These are phyloP conservation scores for Porites lobata DNA, from an alignment of 92 coral and sea anemone genomes.

Conservation along the genomic window DNA sequence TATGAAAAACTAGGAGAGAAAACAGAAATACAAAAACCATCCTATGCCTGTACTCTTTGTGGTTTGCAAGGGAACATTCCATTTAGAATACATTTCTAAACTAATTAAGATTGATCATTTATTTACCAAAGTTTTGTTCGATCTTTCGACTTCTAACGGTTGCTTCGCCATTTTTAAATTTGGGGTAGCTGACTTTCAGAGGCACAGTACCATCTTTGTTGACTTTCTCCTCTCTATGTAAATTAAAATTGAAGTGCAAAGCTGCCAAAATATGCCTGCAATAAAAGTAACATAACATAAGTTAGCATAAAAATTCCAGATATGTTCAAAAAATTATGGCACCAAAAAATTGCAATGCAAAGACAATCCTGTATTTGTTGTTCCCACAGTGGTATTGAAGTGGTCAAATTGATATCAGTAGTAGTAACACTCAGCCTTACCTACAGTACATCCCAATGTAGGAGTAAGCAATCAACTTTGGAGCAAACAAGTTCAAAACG, in stretches of 20 bases:
- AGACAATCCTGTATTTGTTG: too few species aligned
- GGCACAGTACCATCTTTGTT: conserved; percentile 27
- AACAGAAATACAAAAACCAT: too few species aligned
- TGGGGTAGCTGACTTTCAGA: neutral
- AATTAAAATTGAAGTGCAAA: conserved; percentile 42
- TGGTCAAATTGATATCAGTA: too few species aligned
- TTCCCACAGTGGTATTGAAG: too few species aligned
- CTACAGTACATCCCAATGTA: conserved; percentile 40
- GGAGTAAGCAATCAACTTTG: conserved; percentile 51
- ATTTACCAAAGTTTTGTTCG: conserved; percentile 35
- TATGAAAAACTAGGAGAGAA: too few species aligned
- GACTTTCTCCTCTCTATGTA: conserved; percentile 21
- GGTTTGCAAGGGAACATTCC: too few species aligned
- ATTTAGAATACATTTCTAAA: too few species aligned
- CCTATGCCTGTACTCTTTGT: too few species aligned
- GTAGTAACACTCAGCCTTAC: neutral
- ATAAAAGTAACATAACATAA: neutral
- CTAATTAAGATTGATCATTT: neutral
- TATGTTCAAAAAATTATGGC: too few species aligned
- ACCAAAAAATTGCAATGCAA: too few species aligned
- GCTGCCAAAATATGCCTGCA: conserved; percentile 51
- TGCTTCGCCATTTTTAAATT: conserved; percentile 35
- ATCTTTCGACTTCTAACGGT: conserved; percentile 32
- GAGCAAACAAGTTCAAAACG: conserved; percentile 48
- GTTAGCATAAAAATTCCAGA: too few species aligned